These are phyloP conservation scores for Cyprinus carpio DNA, from an alignment of 2,113 vertebrate species.

Conservation along the genomic window DNA sequence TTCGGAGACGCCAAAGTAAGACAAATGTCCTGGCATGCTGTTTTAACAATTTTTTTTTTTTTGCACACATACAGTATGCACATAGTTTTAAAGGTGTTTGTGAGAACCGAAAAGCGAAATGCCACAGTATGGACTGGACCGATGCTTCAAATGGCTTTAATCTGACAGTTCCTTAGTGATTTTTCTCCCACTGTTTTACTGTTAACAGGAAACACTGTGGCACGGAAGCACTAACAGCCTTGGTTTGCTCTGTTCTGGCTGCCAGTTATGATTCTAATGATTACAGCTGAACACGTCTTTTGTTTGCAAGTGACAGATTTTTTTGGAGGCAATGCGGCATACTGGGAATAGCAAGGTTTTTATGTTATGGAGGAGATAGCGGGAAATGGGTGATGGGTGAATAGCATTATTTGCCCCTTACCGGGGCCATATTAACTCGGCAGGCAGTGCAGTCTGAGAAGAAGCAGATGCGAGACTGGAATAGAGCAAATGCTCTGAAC, in stretches of 20 bases:
- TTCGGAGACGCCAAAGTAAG: constrained; percentile 53
- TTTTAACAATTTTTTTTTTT: neutral
- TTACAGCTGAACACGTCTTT: constrained; percentile 41
- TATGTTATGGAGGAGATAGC: neutral
- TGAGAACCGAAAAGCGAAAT: neutral
- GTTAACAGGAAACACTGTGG: neutral
- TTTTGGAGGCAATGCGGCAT: neutral
- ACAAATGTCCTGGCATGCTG: constrained; percentile 38
- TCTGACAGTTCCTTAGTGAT: neutral
- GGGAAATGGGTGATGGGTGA: constrained; percentile 41
- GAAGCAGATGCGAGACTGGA: constrained; percentile 63
- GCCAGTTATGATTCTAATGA: constrained; percentile 36
- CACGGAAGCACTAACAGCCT: constrained; percentile 18
- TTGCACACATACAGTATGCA: neutral
- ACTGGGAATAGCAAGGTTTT: constrained; percentile 41
- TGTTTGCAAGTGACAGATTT: constrained; percentile 40
- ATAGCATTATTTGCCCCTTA: constrained; percentile 63
- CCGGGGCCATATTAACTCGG: constrained; percentile 65
- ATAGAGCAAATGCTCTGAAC: constrained; percentile 52
- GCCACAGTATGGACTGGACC: neutral
- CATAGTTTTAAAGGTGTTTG: neutral
- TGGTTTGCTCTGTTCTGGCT: neutral
- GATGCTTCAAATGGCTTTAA: neutral
- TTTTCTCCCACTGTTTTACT: neutral
- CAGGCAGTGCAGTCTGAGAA: constrained; percentile 64